Conservation (phyloP, 2,888 invertebrate species). For the Steinernema carpocapsae region DNA sequence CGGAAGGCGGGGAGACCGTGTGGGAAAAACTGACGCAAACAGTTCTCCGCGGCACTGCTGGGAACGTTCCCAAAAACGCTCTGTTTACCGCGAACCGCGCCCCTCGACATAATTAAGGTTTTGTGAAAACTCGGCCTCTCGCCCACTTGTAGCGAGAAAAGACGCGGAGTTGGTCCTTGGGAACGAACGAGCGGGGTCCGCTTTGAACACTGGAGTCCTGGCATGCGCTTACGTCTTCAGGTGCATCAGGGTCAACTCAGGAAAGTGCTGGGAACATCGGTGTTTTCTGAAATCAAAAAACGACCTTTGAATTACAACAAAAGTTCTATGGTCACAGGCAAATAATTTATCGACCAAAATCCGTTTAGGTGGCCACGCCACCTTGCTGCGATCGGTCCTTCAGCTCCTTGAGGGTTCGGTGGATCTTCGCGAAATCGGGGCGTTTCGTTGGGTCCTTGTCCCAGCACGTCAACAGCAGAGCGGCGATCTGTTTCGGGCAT, state of each 20-base stretch:
- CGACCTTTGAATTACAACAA: too few species aligned
- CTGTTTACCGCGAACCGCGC: conserved; percentile 13
- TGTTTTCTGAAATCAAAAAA: background rate
- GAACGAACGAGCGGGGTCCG: too few species aligned
- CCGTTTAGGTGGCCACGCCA: background rate
- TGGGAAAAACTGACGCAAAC: conserved; percentile 21
- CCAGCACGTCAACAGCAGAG: conserved; percentile 56
- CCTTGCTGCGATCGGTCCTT: conserved; percentile 20
- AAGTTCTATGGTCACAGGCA: too few species aligned
- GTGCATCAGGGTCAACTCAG: background rate
- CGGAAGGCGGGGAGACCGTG: conserved; percentile 9
- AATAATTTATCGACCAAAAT: too few species aligned
- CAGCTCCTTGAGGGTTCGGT: conserved; percentile 38
- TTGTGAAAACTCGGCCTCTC: background rate
- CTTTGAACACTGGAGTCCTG: background rate
- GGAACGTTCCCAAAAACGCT: background rate
- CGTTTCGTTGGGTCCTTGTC: conserved; percentile 56
- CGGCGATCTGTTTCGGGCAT: conserved; percentile 46
- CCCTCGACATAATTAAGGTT: background rate
- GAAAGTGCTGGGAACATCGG: background rate
- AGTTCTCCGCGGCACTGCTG: background rate
- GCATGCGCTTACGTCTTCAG: background rate
- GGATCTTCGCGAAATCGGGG: conserved; percentile 49
- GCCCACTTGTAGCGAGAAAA: conserved; percentile 5
- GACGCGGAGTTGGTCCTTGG: too few species aligned